Conservation (phyloP, 2,113 vertebrate genomes). For the Brienomyrus longianalis region DNA sequence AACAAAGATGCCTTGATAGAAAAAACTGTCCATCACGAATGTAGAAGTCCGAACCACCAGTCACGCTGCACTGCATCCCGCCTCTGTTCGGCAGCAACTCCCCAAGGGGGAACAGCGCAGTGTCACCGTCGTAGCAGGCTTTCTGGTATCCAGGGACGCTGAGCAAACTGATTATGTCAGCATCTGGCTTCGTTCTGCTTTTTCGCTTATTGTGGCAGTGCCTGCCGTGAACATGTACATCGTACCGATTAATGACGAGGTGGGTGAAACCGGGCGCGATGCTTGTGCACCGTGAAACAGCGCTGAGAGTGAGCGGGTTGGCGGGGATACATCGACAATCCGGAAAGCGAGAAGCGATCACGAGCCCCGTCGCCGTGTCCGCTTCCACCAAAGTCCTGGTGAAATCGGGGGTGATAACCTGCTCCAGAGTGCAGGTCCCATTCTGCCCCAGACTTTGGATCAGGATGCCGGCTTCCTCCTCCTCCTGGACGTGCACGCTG, state of each 20-base stretch:
- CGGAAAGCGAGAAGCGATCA: constrained; percentile 46
- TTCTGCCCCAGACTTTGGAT: constrained; percentile 42
- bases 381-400: constrained; percentile 46
- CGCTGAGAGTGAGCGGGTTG: constrained; percentile 59
- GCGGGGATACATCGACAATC: constrained; percentile 45
- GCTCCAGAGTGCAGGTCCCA: constrained; percentile 53
- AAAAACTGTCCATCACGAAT: constrained; percentile 55
- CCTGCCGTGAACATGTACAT: constrained; percentile 59
- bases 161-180: constrained; percentile 56
- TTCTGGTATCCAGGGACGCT: constrained; percentile 26
- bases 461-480: constrained; percentile 42
- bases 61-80: constrained; percentile 44
- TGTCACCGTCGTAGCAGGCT: constrained; percentile 44
- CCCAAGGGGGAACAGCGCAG: constrained; percentile 47
- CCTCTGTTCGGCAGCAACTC: constrained; percentile 44
- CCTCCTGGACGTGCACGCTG: constrained; percentile 54
- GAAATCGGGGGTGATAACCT: constrained; percentile 57
- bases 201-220: constrained; percentile 50
- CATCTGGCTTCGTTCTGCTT: constrained; percentile 51
- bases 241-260: constrained; percentile 54
- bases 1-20: constrained; percentile 57
- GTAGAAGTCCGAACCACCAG: constrained; percentile 44
- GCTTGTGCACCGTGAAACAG: constrained; percentile 17
- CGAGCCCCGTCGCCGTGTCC: constrained; percentile 39
- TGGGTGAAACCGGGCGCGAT: constrained; percentile 55